Conservation (phyloP, 2,888 invertebrate species). For the Caenorhabditis angaria region DNA sequence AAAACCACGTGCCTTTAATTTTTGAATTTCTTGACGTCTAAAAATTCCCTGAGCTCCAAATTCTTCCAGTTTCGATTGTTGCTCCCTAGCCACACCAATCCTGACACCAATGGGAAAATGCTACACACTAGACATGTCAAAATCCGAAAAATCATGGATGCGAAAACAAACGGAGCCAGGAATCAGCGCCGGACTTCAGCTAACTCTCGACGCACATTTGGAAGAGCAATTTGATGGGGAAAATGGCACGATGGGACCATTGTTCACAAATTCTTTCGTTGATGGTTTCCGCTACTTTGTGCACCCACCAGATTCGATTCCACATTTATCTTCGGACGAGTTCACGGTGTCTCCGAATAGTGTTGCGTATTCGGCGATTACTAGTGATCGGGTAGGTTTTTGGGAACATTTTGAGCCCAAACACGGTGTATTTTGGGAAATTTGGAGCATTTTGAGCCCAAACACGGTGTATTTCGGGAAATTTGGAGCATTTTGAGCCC, state of each 20-base stretch:
- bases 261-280: conserved; percentile 63
- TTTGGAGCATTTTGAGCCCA: too few species aligned
- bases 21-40: neutral
- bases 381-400: conserved; percentile 48
- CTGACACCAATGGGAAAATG: conserved; percentile 67
- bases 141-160: conserved; percentile 51
- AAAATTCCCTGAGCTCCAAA: neutral
- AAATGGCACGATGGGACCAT: conserved; percentile 23
- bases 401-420: too few species aligned
- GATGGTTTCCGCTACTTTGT: conserved; percentile 67
- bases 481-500: too few species aligned
- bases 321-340: conserved; percentile 62
- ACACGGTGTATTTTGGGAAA: too few species aligned
- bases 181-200: conserved; percentile 52
- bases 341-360: conserved; percentile 66
- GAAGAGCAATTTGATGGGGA: conserved; percentile 58
- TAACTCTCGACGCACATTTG: conserved; percentile 53
- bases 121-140: conserved; percentile 56
- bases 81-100: conserved; percentile 53
- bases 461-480: too few species aligned
- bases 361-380: conserved; percentile 61
- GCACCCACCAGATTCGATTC: conserved; percentile 54
- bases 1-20: neutral
- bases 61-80: conserved; percentile 58
- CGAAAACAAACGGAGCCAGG: conserved; percentile 60